Conservation (phyloP, 2,113 vertebrate species). For the Numenius arquata region DNA sequence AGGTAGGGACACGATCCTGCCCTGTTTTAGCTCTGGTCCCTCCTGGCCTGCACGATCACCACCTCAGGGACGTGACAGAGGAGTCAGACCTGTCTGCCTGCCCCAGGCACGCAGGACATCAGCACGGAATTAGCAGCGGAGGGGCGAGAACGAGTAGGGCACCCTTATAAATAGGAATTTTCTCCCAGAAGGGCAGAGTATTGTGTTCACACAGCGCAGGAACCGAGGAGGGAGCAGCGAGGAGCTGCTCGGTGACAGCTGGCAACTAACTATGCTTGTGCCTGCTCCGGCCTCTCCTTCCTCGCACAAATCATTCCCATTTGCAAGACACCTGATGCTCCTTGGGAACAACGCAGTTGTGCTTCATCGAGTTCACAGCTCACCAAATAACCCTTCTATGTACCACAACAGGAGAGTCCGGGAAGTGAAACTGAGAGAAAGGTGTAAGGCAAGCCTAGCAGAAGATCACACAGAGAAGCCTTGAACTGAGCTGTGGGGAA, state of each 20-base stretch:
- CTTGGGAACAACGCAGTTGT: neutral
- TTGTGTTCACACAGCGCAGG: neutral
- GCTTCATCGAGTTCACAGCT: neutral
- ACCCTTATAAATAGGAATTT: neutral
- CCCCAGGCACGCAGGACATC: neutral
- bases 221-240: neutral
- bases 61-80: neutral
- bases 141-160: neutral
- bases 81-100: neutral
- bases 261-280: neutral
- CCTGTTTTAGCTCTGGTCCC: neutral
- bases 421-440: neutral
- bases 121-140: neutral
- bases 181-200: neutral
- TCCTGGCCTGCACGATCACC: neutral
- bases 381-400: neutral
- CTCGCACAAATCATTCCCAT: accelerated
- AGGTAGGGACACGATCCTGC: neutral
- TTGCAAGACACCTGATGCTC: neutral
- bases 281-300: neutral
- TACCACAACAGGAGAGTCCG: neutral
- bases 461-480: neutral
- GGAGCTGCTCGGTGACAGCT: neutral
- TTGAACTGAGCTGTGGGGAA: neutral
- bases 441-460: neutral